phyloP scores from a whole-genome alignment of 2,888 invertebrate species.

The Sminthurinus aureus region DNA sequence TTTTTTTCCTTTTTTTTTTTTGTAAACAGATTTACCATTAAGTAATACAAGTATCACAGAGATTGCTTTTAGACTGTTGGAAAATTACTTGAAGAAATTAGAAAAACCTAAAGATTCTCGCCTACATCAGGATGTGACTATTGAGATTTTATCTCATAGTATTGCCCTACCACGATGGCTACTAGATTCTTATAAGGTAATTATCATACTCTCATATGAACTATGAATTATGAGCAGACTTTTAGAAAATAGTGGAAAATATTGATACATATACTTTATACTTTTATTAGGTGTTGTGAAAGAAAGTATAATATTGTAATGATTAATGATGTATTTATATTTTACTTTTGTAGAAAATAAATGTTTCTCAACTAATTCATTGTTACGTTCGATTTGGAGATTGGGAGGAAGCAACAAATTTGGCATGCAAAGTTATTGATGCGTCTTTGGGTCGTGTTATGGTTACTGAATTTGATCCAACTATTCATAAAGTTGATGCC shows the following conservation, averaged over 20 bases:
- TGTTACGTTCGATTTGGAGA: slow-evolving; percentile 54
- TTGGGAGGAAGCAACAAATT: slow-evolving; percentile 54
- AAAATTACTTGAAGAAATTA: slow-evolving; percentile 51
- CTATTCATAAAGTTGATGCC: slow-evolving; percentile 51
- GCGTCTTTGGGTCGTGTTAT: slow-evolving; percentile 53
- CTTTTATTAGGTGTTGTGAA: too few species aligned
- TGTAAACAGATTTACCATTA: slow-evolving; percentile 50
- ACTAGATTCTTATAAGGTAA: slow-evolving; percentile 55
- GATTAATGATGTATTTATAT: slow-evolving; percentile 12
- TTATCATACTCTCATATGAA: not conserved
- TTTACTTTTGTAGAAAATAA: slow-evolving; percentile 47
- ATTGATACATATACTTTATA: too few species aligned
- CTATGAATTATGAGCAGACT: not conserved
- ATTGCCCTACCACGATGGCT: slow-evolving; percentile 56
- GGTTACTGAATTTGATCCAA: slow-evolving; percentile 52
- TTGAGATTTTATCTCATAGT: slow-evolving; percentile 48
- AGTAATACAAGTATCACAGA: slow-evolving; percentile 52
- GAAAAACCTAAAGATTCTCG: slow-evolving; percentile 49
- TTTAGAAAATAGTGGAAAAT: too few species aligned
- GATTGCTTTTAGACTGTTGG: slow-evolving; percentile 51
- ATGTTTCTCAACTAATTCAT: slow-evolving; percentile 50
- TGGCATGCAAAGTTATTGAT: slow-evolving; percentile 54
- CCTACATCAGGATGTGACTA: slow-evolving; percentile 49
- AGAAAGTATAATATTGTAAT: too few species aligned
- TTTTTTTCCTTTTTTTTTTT: not conserved